Percentiles rank a stretch among this genome's conserved stretches.
phyloP scores from a whole-genome alignment of 2,888 invertebrate genomes.

The Adelognathus sp. region DNA sequence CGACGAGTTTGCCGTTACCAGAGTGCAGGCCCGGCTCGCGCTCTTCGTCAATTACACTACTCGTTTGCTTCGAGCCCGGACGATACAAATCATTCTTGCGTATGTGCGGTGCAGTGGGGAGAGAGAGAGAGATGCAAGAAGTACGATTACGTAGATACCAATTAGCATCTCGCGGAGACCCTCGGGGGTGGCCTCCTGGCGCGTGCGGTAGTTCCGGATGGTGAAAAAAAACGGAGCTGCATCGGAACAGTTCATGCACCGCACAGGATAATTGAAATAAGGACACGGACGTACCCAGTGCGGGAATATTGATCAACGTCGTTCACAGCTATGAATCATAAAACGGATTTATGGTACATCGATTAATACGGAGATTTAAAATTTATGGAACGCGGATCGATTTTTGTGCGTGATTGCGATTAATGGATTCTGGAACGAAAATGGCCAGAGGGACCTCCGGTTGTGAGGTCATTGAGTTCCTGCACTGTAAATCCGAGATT shows the following conservation, averaged over 20 bases:
- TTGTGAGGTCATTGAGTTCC: constrained; percentile 8
- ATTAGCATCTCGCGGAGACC: constrained; percentile 56
- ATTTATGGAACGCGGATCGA: constrained; percentile 37
- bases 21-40: constrained; percentile 13
- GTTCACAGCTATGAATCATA: constrained; percentile 10
- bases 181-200: constrained; percentile 57
- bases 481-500: too few relatives aligned
- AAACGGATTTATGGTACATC: constrained; percentile 21
- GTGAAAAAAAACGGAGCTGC: constrained; percentile 6
- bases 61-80: constrained; percentile 5
- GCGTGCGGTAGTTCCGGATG: constrained; percentile 39
- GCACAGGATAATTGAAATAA: constrained; percentile 44
- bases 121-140: too few relatives aligned
- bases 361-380: constrained; percentile 40
- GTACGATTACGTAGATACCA: constrained; percentile 53
- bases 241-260: constrained; percentile 8
- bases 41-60: constrained; percentile 47
- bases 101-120: constrained; percentile 34
- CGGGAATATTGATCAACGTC: constrained; percentile 41
- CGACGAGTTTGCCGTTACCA: constrained; percentile 47
- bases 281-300: constrained; percentile 1
- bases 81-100: constrained; percentile 61
- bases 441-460: constrained; percentile 22
- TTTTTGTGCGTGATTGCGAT: not conserved
- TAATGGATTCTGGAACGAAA: constrained; percentile 13